Conservation (phyloP, 2,888 invertebrate genomes). For the Ectropis crepuscularia region DNA sequence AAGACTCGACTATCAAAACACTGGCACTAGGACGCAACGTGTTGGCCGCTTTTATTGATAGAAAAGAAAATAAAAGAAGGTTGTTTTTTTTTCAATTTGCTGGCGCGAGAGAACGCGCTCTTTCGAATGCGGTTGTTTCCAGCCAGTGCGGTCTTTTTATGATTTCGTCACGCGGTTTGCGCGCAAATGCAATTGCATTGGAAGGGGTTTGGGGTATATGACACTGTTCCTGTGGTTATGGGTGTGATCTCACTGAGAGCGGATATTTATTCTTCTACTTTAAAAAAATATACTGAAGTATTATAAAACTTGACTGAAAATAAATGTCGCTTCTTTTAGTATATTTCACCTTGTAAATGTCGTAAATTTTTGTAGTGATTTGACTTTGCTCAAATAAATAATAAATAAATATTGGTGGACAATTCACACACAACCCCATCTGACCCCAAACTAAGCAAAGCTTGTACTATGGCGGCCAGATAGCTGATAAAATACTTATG, state of each 20-base stretch:
- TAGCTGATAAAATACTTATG: too few species aligned
- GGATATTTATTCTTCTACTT: neutral
- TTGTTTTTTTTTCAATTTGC: conserved; percentile 48
- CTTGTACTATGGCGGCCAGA: too few species aligned
- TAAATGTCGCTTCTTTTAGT: too few species aligned
- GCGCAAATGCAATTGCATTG: conserved; percentile 56
- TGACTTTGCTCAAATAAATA: too few species aligned
- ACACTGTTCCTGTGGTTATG: conserved; percentile 47
- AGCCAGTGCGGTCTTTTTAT: conserved; percentile 70
- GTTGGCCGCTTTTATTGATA: conserved; percentile 53
- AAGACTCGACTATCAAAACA: conserved; percentile 77
- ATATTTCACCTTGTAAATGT: too few species aligned
- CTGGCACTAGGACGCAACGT: conserved; percentile 80
- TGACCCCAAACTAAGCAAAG: too few species aligned
- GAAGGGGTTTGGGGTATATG: conserved; percentile 55
- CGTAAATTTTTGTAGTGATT: too few species aligned
- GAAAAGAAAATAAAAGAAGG: conserved; percentile 42
- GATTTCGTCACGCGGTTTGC: conserved; percentile 78
- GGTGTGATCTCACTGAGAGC: conserved; percentile 26
- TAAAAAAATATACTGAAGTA: neutral
- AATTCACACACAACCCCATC: too few species aligned
- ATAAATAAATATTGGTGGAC: too few species aligned
- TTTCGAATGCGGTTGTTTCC: conserved; percentile 62
- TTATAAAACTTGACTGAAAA: too few species aligned
- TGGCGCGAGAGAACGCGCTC: conserved; percentile 65